Evolutionary conservation across 2,888 invertebrate species (phyloP).

Genomic region (Holacanthella duospinosa): DNA sequence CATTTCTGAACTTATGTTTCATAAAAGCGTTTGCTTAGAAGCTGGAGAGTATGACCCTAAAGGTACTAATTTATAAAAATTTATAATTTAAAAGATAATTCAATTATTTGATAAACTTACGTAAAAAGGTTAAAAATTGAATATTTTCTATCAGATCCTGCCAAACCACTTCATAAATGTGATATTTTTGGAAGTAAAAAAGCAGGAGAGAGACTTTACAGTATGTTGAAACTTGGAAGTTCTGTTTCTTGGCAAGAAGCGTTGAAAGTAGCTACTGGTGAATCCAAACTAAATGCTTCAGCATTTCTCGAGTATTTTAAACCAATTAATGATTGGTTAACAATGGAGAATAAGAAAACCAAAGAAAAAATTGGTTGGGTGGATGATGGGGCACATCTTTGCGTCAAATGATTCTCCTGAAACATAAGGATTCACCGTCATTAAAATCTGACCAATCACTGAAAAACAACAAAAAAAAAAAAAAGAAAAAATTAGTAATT

Average conservation of each 20-base stretch:
- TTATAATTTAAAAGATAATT: too few species aligned
- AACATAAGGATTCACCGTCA: too few species aligned
- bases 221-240: conserved; percentile 39
- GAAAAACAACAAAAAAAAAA: too few species aligned
- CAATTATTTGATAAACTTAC: too few species aligned
- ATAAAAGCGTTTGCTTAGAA: conserved; percentile 62
- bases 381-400: background rate
- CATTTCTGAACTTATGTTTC: conserved; percentile 74
- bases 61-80: too few species aligned
- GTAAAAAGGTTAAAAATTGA: too few species aligned
- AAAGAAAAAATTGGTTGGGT: background rate
- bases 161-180: conserved; percentile 60
- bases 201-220: conserved; percentile 57
- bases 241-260: conserved; percentile 69
- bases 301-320: conserved; percentile 71
- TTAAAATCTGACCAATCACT: too few species aligned
- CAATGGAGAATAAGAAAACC: background rate
- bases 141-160: conserved; percentile 47
- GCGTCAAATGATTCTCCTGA: too few species aligned
- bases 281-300: conserved; percentile 56
- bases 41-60: conserved; percentile 64
- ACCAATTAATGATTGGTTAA: conserved; percentile 44
- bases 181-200: conserved; percentile 69
- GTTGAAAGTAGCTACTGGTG: conserved; percentile 68
- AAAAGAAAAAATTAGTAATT: too few species aligned